These are phyloP conservation scores for Zonitis immaculata DNA, from an alignment of 2,888 invertebrate genomes.

Conservation along the genomic window DNA sequence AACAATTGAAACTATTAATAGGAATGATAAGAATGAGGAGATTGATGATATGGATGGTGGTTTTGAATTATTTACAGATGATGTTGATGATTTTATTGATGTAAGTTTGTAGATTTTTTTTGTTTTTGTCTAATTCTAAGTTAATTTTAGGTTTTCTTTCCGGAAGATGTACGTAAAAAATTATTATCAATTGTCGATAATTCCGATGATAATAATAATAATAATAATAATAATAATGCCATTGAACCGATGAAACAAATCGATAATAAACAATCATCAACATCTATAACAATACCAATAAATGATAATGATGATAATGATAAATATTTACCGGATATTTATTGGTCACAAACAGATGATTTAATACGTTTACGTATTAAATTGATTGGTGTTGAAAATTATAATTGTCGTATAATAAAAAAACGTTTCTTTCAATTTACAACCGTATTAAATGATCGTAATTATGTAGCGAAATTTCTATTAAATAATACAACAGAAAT, in stretches of 20 bases:
- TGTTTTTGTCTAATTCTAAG: not conserved
- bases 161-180: not conserved
- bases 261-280: not conserved
- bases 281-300: not conserved
- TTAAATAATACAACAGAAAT: slow-evolving; percentile 34
- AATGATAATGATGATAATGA: slow-evolving; percentile 13
- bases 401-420: slow-evolving; percentile 29
- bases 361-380: slow-evolving; percentile 34
- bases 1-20: not conserved
- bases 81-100: not conserved
- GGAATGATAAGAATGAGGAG: not conserved
- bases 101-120: not conserved
- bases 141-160: not conserved
- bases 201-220: no score
- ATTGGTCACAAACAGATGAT: slow-evolving; percentile 39
- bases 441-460: slow-evolving; percentile 28
- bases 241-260: not conserved
- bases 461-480: slow-evolving; percentile 34
- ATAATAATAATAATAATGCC: no score
- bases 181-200: no score
- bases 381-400: slow-evolving; percentile 32
- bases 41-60: slow-evolving; percentile 10
- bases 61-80: not conserved
- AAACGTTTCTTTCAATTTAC: slow-evolving; percentile 27
- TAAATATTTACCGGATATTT: slow-evolving; percentile 36